A percentile compares a stretch with the other conserved stretches of the same genome.
Evolutionary conservation across 1,140 invertebrate genomes (phyloP).

Genomic region (Ptiloglossa arizonensis): DNA sequence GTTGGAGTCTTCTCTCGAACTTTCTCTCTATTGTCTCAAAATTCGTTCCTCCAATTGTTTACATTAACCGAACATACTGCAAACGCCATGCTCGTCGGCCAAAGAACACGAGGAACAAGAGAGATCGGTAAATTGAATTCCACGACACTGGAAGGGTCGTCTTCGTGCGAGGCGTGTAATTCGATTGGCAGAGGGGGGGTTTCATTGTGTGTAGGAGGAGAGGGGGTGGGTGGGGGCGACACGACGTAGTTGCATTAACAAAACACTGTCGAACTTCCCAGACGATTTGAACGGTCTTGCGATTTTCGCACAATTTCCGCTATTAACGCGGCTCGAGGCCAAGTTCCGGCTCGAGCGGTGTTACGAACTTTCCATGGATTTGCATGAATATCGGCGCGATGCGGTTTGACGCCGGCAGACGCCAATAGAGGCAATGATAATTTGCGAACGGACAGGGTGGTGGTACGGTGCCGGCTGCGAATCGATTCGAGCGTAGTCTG

Average conservation of each 20-base stretch:
- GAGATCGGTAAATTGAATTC: neutral
- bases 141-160: neutral
- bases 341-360: conserved; percentile 7
- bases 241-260: neutral
- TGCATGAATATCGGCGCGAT: conserved; percentile 36
- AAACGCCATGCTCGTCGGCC: too few species aligned
- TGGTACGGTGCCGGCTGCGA: neutral
- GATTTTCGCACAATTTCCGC: conserved; percentile 35
- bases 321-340: conserved; percentile 24
- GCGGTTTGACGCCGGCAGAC: conserved; percentile 34
- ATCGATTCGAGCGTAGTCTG: conserved; percentile 16
- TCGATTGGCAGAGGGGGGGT: neutral
- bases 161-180: neutral
- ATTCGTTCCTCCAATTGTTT: too few species aligned
- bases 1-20: too few species aligned
- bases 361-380: conserved; percentile 40
- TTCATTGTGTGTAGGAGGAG: too few species aligned
- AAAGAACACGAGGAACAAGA: neutral
- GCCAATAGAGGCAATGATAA: conserved; percentile 35
- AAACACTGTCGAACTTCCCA: conserved; percentile 14
- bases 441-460: conserved; percentile 1
- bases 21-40: too few species aligned
- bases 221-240: too few species aligned
- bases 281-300: neutral
- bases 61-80: too few species aligned